phyloP scores from a whole-genome alignment of 2,888 invertebrate genomes.

The Drosophila planitibia region DNA sequence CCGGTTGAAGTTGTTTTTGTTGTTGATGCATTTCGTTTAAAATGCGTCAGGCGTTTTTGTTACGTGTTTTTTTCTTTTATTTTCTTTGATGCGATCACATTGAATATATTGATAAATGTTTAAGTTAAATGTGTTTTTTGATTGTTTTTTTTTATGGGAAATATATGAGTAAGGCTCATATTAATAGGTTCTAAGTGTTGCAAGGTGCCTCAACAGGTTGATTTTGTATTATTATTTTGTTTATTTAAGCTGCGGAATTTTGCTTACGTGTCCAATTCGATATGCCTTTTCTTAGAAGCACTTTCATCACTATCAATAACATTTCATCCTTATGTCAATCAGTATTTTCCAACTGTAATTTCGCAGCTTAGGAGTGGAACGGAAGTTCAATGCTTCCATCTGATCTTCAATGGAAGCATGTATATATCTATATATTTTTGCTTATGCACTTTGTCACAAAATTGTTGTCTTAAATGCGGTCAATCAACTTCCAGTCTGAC shows the following conservation, averaged over 20 bases:
- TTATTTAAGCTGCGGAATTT: not conserved
- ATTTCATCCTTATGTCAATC: not conserved
- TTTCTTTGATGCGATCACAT: conserved; percentile 48
- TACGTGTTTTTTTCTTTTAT: conserved; percentile 49
- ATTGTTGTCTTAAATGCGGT: conserved; percentile 35
- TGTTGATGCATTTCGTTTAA: conserved; percentile 52
- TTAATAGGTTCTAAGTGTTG: not conserved
- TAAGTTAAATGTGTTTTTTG: conserved; percentile 25
- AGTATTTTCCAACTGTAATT: not conserved
- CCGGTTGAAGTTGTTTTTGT: conserved; percentile 36
- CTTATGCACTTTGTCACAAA: conserved; percentile 6
- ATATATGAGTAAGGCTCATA: conserved; percentile 29
- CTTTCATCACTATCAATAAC: not conserved
- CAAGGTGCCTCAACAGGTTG: conserved; percentile 16
- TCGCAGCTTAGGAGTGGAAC: conserved; percentile 1
- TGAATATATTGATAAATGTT: conserved; percentile 54
- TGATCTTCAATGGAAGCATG: conserved; percentile 19
- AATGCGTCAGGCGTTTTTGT: conserved; percentile 69
- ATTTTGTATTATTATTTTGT: not conserved
- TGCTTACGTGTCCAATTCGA: not conserved
- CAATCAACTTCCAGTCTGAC: conserved; percentile 36
- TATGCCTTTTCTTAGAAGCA: not conserved
- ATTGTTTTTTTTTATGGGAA: not conserved
- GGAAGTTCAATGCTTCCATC: not conserved
- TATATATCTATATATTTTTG: not conserved